Evolutionary conservation across 2,113 vertebrate genomes (phyloP), one percentile per base, ranked within the genome.

Genomic region (Ibidorhyncha struthersii): DNA sequence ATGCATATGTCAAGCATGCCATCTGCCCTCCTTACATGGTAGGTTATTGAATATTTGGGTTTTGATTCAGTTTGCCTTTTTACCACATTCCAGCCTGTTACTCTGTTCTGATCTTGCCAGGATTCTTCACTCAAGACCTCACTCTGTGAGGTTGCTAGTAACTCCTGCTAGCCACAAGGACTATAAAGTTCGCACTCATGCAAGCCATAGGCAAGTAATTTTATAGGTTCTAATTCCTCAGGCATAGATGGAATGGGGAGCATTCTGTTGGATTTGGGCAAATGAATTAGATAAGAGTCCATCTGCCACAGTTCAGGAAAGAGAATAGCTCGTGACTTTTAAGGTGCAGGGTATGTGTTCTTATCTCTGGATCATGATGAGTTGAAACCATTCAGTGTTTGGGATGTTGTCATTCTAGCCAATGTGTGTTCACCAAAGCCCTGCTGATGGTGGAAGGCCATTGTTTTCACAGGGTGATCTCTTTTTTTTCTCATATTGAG

Each of bases 281-380:
- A 53, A 22, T 3, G 3, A 18, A 5, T 86, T 69, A 59, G 5
- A 13, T 7, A 6, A 9, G 69, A 50, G 65, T 55, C 25, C 34
- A 8, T 70, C 3, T 82, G 23, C 29, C 27, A 8, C 17, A 34
- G 20, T 63, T 89, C 6, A 41, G 38, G 41, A 72, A 40, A 45
- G 19, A 63, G 38, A 49, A 7, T 34, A 7, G 27, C 21, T 82
- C 4, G 2, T 72, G 29, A 67, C 17, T 85, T 87, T 50, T 58
- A 40, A 47, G 8, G 80, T 43, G 41, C 18, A 74, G 45, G 22
- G 2, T 49, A 6, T 73, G 25, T 38, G 9, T 23, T 71, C 2
- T 80, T 63, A 9, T 40, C 2, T 1, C 13, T 2, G 0, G 43
- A 15, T 72, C 4, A 4, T 41, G 38, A 27, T 62, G 3, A 5